These are phyloP conservation scores for Falco peregrinus DNA, from an alignment of 2,797 vertebrate genomes.

Conservation along the genomic window DNA sequence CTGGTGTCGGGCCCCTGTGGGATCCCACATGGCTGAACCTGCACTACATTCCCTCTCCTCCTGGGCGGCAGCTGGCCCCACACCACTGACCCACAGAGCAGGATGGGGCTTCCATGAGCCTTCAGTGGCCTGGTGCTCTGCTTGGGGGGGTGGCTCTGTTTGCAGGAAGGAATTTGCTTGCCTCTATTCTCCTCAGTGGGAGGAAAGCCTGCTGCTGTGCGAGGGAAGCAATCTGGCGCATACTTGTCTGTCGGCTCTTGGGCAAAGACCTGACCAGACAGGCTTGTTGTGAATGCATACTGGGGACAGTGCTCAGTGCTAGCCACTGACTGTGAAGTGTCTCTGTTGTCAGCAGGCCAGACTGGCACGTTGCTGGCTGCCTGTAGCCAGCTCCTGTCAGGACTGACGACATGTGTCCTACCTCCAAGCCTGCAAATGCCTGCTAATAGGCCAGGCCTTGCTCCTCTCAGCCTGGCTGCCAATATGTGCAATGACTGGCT, in stretches of 20 bases:
- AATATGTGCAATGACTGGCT: neutral
- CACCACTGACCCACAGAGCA: neutral
- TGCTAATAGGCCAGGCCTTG: neutral
- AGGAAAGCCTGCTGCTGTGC: neutral
- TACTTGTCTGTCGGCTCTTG: neutral
- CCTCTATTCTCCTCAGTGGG: neutral
- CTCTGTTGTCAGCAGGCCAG: neutral
- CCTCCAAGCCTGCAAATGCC: neutral
- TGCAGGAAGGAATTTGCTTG: neutral
- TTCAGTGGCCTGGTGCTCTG: neutral
- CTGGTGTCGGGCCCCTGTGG: neutral
- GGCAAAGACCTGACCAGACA: constrained; percentile 1
- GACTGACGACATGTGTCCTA: neutral
- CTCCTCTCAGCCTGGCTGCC: neutral
- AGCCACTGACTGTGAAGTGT: rapidly evolving
- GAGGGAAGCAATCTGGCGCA: neutral
- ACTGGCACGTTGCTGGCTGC: neutral
- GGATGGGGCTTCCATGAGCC: neutral
- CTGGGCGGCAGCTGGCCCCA: neutral
- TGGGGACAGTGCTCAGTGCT: rapidly evolving
- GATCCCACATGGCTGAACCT: neutral
- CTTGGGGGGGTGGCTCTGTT: neutral
- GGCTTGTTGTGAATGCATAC: neutral
- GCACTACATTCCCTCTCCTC: neutral
- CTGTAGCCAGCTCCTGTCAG: neutral